Evolutionary conservation across 2,797 vertebrate genomes (phyloP).

Genomic region (Yasuhikotakia modesta): DNA sequence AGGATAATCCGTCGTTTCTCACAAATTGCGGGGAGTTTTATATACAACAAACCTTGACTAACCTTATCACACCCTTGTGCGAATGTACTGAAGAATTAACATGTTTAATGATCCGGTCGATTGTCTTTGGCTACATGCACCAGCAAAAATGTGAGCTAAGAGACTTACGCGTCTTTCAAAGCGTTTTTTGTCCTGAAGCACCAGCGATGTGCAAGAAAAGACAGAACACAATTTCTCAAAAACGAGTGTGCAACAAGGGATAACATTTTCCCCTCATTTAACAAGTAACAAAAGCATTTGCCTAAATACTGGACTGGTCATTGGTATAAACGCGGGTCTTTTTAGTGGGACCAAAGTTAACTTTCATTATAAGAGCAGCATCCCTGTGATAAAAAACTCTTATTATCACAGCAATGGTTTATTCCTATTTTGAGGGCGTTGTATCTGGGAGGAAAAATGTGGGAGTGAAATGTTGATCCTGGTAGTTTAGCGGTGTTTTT

Average conservation of each 20-base stretch:
- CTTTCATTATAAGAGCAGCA: not conserved
- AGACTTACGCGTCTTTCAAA: constrained; percentile 28
- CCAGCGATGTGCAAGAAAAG: constrained; percentile 5
- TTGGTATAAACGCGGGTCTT: not conserved
- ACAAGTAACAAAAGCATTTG: not conserved
- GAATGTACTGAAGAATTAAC: constrained; percentile 64
- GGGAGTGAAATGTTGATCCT: not conserved
- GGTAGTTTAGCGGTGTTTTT: constrained; percentile 4
- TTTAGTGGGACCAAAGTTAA: not conserved
- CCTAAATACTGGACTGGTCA: not conserved
- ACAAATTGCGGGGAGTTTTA: constrained; percentile 53
- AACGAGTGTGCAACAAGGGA: constrained; percentile 1
- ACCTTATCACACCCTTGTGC: constrained; percentile 66
- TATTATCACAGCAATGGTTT: not conserved
- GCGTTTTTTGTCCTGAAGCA: constrained; percentile 3
- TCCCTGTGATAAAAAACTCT: not conserved
- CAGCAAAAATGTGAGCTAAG: constrained; percentile 42
- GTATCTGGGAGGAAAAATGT: not conserved
- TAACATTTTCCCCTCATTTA: constrained; percentile 10
- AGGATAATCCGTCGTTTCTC: constrained; percentile 72
- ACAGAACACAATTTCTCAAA: not conserved
- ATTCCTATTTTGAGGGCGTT: not conserved
- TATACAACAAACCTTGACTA: constrained; percentile 46
- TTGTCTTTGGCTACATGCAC: constrained; percentile 62
- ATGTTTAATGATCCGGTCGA: constrained; percentile 67